Base-by-base conservation (phyloP, 2,888 invertebrate genomes). In the Seladonia tumulorum region DNA sequence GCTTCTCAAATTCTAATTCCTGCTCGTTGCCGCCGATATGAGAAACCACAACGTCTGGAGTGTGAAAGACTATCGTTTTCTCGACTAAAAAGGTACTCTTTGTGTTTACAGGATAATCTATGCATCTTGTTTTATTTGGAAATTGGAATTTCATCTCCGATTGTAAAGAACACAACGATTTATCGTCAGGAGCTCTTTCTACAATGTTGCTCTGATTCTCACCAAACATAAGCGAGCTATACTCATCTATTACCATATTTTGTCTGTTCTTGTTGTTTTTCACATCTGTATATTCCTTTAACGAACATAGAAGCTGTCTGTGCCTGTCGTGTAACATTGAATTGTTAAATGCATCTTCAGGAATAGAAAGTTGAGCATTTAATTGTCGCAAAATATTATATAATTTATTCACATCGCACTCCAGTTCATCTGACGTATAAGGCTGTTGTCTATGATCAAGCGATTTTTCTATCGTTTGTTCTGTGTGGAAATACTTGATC, bases 321-420 rank as follows among this genome's bases (percentile, higher is more conserved):
- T 94, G 90, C 14, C 81, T 91, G 25, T 92, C 89, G 1, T 53
- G 83, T 8, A 94, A 76, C 7, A 86, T 82, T 2, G 86, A 47
- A 14, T 91, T 83, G 1, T 89, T 81, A 5, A 91, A 77, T 75
- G 7, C 63, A 63, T 89, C 72, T 0, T 90, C 86, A 1, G 93
- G 90, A 25, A 93, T 87, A 42, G 83, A 45, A 5, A 94, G 86
- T 71, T 93, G 87, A 0, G 92, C 93, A 90, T 92, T 87, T 2
- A 95, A 76, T 12, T 78, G 47, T 80, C 95, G 92, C 29, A 95
- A 94, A 76, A 94, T 93, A 57, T 94, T 91, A 86, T 95, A 95
- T 42, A 96, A 92, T 71, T 94, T 95, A 82, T 95, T 94, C 42
- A 96, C 92, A 2, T 95, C 94, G 70, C 91, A 91, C 45, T 93